phyloP scores from a whole-genome alignment of 1,140 invertebrate species.

The Mycetomoellerius zeteki region DNA sequence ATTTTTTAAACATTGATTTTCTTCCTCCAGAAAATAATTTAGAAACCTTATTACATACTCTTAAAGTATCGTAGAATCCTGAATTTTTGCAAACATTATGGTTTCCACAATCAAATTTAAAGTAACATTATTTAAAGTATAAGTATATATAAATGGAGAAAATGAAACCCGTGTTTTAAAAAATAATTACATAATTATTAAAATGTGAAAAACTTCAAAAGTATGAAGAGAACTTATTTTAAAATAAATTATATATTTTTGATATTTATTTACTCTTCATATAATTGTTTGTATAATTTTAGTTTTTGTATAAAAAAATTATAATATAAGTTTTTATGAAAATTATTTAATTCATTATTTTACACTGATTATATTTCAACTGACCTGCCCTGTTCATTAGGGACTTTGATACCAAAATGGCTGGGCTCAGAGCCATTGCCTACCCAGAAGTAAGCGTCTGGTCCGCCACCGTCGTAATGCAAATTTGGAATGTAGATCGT shows the following conservation, averaged over 20 bases:
- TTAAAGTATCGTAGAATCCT: too few species aligned
- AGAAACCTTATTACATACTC: too few species aligned
- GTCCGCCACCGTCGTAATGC: conserved; percentile 96
- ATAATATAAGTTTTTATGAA: background rate
- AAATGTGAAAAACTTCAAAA: background rate
- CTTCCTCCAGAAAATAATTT: too few species aligned
- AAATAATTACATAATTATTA: background rate
- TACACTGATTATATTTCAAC: conserved; percentile 3
- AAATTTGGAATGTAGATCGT: conserved; percentile 97
- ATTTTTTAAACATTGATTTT: too few species aligned
- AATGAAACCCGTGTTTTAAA: background rate
- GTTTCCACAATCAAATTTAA: background rate
- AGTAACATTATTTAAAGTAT: background rate
- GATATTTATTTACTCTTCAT: background rate
- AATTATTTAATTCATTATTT: conserved; percentile 27
- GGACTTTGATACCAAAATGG: conserved; percentile 94
- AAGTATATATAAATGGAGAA: background rate
- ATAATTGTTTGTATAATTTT: conserved; percentile 6
- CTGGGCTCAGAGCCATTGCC: conserved; percentile 94
- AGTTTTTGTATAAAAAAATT: background rate
- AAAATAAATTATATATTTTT: conserved; percentile 1
- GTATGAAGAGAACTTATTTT: background rate
- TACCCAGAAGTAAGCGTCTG: conserved; percentile 97
- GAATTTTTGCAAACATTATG: too few species aligned
- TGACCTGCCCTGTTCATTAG: conserved; percentile 91